These are phyloP conservation scores for Upupa epops DNA, from an alignment of 2,113 vertebrate species.

Conservation along the genomic window DNA sequence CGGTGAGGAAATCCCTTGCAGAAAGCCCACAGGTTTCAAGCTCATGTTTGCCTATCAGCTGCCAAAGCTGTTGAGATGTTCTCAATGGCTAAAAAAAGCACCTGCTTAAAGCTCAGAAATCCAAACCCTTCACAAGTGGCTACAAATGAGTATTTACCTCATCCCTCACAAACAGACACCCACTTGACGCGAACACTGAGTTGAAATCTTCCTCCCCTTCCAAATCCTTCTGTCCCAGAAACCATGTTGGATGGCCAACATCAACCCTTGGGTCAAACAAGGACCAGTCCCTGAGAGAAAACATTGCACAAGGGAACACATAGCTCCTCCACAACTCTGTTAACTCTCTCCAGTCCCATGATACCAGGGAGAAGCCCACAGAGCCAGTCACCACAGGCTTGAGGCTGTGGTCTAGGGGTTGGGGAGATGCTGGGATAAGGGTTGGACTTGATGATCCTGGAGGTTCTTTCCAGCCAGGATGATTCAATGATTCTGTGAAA, in stretches of 20 bases:
- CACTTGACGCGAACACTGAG: neutral
- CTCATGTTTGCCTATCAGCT: neutral
- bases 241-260: neutral
- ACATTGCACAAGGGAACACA: neutral
- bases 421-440: too few relatives aligned
- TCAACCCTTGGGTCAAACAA: neutral
- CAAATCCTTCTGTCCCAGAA: neutral
- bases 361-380: neutral
- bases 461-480: too few relatives aligned
- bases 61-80: neutral
- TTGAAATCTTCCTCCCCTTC: neutral
- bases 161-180: neutral
- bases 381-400: neutral
- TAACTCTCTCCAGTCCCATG: neutral
- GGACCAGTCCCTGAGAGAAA: neutral
- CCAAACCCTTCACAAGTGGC: neutral
- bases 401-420: too few relatives aligned
- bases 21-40: neutral
- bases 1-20: neutral
- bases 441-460: too few relatives aligned
- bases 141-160: neutral
- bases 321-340: neutral
- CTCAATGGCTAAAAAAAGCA: too few relatives aligned
- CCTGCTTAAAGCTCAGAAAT: neutral
- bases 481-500: neutral